Evolutionary conservation across 1,140 invertebrate genomes (phyloP).

Genomic region (Fopius arisanus): DNA sequence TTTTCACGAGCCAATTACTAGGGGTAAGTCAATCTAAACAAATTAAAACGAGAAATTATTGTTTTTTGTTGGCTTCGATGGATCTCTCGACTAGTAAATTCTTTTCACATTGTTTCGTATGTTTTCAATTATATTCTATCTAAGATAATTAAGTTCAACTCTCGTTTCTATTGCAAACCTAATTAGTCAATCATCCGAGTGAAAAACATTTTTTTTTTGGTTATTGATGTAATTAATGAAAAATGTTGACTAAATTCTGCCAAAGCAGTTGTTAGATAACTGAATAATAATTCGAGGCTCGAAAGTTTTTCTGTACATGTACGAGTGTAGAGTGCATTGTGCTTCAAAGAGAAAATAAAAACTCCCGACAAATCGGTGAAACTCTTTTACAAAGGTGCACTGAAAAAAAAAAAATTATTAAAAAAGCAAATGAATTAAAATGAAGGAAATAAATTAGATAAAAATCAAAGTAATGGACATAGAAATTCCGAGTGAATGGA

Average conservation of each 20-base stretch:
- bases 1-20: slow-evolving; percentile 18
- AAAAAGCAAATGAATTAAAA: not conserved
- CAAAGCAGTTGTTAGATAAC: slow-evolving; percentile 36
- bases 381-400: too few relatives aligned
- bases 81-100: slow-evolving; percentile 22
- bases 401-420: not conserved
- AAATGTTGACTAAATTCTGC: slow-evolving; percentile 52
- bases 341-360: not conserved
- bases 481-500: slow-evolving; percentile 21
- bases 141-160: slow-evolving; percentile 50
- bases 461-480: slow-evolving; percentile 5
- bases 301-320: not conserved
- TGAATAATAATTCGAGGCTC: slow-evolving; percentile 21
- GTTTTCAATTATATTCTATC: slow-evolving; percentile 40
- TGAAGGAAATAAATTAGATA: not conserved
- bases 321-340: not conserved
- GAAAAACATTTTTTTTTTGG: slow-evolving; percentile 44
- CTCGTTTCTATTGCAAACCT: slow-evolving; percentile 45
- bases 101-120: slow-evolving; percentile 12
- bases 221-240: slow-evolving; percentile 43
- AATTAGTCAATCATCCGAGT: slow-evolving; percentile 40
- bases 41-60: slow-evolving; percentile 5
- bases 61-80: slow-evolving; percentile 22
- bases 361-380: too few relatives aligned
- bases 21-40: slow-evolving; percentile 14